Percentiles rank a stretch among this genome's conserved stretches.
Conservation (phyloP, 2,113 vertebrate genomes). For the Alligator mississippiensis region DNA sequence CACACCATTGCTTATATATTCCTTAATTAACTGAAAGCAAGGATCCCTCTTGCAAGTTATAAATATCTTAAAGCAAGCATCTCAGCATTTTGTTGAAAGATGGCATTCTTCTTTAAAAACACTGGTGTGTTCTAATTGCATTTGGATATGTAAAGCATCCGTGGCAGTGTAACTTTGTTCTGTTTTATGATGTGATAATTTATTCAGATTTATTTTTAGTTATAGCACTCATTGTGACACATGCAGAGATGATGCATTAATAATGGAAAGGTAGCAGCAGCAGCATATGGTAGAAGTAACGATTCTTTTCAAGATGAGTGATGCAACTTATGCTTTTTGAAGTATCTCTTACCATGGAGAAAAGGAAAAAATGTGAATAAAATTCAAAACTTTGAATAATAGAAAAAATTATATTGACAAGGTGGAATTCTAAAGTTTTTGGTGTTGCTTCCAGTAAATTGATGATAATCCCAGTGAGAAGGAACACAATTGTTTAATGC, state of each 20-base stretch:
- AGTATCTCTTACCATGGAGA: background rate
- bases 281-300: background rate
- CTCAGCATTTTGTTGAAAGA: background rate
- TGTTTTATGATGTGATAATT: background rate
- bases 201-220: background rate
- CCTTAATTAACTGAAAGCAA: background rate
- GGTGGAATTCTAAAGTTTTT: too few species aligned
- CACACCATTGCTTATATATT: background rate
- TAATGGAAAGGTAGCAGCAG: background rate
- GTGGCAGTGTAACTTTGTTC: background rate
- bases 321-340: background rate
- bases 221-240: background rate
- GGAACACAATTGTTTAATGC: too few species aligned
- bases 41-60: background rate
- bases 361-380: background rate
- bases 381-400: background rate
- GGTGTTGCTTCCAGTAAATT: background rate
- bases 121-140: background rate
- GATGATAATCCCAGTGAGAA: background rate
- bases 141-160: background rate
- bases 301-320: background rate
- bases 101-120: background rate
- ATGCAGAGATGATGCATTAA: background rate
- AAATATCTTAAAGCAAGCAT: background rate
- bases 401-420: background rate